phyloP scores from a whole-genome alignment of 2,888 invertebrate genomes.

The Phytoseiulus persimilis region DNA sequence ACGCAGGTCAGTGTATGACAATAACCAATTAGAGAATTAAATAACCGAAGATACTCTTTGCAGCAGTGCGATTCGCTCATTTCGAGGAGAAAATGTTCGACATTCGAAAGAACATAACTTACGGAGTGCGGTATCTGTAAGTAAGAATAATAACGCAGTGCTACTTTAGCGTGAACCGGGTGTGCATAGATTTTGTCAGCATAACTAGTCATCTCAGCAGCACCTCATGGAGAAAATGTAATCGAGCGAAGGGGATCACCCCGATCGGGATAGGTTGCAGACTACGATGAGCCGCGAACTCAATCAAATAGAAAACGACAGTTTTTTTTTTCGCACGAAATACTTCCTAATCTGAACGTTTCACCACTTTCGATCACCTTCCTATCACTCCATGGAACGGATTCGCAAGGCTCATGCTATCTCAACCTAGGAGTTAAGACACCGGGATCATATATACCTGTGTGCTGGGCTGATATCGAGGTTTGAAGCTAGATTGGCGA shows the following conservation, averaged over 20 bases:
- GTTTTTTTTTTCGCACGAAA: too few species aligned
- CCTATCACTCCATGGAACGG: neutral
- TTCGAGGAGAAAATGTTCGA: constrained; percentile 8
- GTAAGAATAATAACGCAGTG: neutral
- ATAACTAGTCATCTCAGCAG: neutral
- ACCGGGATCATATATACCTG: neutral
- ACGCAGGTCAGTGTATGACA: neutral
- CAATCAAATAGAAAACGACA: neutral
- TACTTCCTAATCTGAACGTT: too few species aligned
- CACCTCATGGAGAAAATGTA: neutral
- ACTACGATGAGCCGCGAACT: neutral
- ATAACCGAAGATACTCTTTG: constrained; percentile 11
- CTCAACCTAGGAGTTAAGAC: neutral
- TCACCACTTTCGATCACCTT: neutral
- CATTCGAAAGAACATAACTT: constrained; percentile 7
- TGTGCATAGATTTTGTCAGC: neutral
- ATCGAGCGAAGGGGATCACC: neutral
- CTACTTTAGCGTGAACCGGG: neutral
- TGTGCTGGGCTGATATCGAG: constrained; percentile 54
- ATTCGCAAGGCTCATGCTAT: neutral
- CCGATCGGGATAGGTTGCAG: neutral
- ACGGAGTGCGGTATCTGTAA: constrained; percentile 37
- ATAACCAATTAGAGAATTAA: neutral
- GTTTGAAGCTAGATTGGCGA: constrained; percentile 86
- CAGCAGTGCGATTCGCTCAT: neutral